Conservation (phyloP, 2,888 invertebrate species). For the Mythimna impura region DNA sequence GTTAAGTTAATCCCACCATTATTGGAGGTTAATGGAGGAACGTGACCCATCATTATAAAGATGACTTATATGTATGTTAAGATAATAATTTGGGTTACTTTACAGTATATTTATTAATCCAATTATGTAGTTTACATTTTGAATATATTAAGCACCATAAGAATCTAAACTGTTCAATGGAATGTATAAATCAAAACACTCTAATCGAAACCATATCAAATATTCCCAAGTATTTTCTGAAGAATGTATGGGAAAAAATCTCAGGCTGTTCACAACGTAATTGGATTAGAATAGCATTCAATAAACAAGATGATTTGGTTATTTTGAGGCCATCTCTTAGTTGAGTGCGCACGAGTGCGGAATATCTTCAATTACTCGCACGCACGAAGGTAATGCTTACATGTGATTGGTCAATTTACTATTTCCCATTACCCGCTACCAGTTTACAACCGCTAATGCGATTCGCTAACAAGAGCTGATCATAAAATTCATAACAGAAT, state of each 20-base stretch:
- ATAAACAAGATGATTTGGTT: constrained; percentile 57
- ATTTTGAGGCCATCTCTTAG: constrained; percentile 55
- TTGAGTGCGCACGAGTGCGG: constrained; percentile 50
- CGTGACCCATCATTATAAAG: constrained; percentile 17
- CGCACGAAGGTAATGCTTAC: constrained; percentile 68
- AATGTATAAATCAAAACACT: neutral
- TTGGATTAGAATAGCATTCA: constrained; percentile 59
- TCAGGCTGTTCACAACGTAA: constrained; percentile 37
- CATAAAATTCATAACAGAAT: constrained; percentile 63
- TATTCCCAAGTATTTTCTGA: constrained; percentile 39
- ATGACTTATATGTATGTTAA: neutral
- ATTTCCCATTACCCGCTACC: constrained; percentile 71
- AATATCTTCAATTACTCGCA: constrained; percentile 70
- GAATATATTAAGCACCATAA: neutral
- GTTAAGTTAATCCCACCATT: constrained; percentile 36
- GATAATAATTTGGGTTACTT: constrained; percentile 26
- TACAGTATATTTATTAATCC: neutral
- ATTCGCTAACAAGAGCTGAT: constrained; percentile 68
- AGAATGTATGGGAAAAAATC: constrained; percentile 48
- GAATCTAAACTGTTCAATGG: neutral
- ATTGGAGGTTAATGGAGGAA: constrained; percentile 26
- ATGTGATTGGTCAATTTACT: constrained; percentile 81
- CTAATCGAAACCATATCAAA: constrained; percentile 1
- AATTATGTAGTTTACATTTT: neutral
- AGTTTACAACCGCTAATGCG: constrained; percentile 67